phyloP scores from a whole-genome alignment of 2,113 vertebrate species.

The Meleagris gallopavo region DNA sequence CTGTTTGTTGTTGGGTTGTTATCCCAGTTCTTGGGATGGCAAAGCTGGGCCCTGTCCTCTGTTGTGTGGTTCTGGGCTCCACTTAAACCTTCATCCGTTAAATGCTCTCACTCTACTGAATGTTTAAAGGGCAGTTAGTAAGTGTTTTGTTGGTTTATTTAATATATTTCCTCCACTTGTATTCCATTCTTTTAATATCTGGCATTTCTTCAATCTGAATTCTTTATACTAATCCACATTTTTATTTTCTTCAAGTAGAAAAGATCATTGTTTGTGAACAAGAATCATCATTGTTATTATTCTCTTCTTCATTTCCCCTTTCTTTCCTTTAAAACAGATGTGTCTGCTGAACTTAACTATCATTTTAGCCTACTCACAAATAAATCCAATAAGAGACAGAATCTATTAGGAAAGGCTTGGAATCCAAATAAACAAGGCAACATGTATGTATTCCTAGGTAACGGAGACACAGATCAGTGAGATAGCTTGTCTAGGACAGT shows the following conservation, averaged over 20 bases:
- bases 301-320: neutral
- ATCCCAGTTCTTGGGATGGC: neutral
- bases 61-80: neutral
- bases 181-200: neutral
- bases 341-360: neutral
- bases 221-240: neutral
- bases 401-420: neutral
- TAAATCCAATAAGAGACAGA: neutral
- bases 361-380: neutral
- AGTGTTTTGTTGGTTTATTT: neutral
- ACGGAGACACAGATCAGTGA: neutral
- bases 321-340: neutral
- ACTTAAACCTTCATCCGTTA: neutral
- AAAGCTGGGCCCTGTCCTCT: neutral
- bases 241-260: neutral
- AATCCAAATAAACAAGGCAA: neutral
- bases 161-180: neutral
- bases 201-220: neutral
- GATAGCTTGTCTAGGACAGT: neutral
- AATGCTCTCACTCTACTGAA: neutral
- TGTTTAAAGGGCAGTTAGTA: neutral
- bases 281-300: neutral
- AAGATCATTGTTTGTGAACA: neutral
- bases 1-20: neutral
- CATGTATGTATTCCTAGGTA: fast-evolving